These are phyloP conservation scores for Aethes cnicana DNA, from an alignment of 2,888 invertebrate species.

Conservation along the genomic window DNA sequence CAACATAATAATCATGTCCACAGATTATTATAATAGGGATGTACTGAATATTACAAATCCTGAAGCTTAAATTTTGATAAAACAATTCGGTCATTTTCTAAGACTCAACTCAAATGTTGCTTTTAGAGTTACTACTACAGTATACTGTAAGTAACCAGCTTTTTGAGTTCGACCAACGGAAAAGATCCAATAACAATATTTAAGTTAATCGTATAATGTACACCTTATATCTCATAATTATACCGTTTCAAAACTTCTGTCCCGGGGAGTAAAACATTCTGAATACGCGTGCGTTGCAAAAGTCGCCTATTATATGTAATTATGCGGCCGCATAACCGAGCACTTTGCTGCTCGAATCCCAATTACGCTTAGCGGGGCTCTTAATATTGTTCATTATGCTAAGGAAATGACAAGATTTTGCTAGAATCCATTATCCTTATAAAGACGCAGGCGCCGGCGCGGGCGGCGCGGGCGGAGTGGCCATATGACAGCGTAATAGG, in stretches of 20 bases:
- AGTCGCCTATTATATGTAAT: slow-evolving; percentile 75
- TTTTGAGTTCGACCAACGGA: slow-evolving; percentile 18
- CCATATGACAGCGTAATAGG: slow-evolving; percentile 38
- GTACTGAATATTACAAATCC: too few relatives aligned
- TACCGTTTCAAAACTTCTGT: slow-evolving; percentile 67
- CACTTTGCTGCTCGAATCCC: slow-evolving; percentile 69
- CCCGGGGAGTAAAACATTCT: slow-evolving; percentile 65
- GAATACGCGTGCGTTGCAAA: slow-evolving; percentile 71
- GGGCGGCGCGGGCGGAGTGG: slow-evolving; percentile 36
- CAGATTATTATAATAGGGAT: too few relatives aligned
- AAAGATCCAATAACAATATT: slow-evolving; percentile 43
- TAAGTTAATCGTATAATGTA: slow-evolving; percentile 53
- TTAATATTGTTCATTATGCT: slow-evolving; percentile 77
- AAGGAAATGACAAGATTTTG: slow-evolving; percentile 73
- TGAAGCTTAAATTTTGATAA: too few relatives aligned
- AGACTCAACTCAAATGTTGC: too few relatives aligned
- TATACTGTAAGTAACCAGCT: too few relatives aligned
- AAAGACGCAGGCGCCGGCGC: slow-evolving; percentile 41
- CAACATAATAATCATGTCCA: too few relatives aligned
- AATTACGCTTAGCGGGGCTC: slow-evolving; percentile 72
- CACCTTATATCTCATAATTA: slow-evolving; percentile 55
- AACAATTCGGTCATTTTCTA: too few relatives aligned
- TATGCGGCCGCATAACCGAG: slow-evolving; percentile 74
- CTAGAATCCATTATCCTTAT: slow-evolving; percentile 67
- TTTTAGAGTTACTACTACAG: too few relatives aligned